Conservation (phyloP, 1,140 invertebrate species). For the Laupala kohalensis region DNA sequence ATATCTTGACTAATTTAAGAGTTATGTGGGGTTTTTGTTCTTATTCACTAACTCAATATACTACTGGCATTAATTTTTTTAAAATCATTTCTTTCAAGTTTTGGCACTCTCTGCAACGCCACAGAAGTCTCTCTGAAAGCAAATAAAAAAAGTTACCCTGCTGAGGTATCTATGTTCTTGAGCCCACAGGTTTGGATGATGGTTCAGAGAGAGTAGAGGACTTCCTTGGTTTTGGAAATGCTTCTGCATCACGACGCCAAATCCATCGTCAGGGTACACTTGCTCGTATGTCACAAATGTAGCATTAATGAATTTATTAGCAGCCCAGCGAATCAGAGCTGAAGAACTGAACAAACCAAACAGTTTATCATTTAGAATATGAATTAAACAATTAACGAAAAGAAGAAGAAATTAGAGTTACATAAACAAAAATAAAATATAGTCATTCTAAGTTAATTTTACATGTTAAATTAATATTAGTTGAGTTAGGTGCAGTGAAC, state of each 20-base stretch:
- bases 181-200: constrained; percentile 25
- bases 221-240: constrained; percentile 35
- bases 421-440: neutral
- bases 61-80: no score
- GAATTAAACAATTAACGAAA: constrained; percentile 8
- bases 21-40: no score
- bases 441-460: constrained; percentile 13
- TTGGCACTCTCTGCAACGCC: no score
- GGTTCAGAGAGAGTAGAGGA: constrained; percentile 30
- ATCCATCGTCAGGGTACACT: constrained; percentile 33
- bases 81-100: no score
- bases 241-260: constrained; percentile 33
- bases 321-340: constrained; percentile 30
- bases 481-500: neutral
- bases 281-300: constrained; percentile 37
- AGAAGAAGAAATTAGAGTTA: neutral
- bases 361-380: no score
- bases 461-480: constrained; percentile 3
- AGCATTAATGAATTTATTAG: constrained; percentile 27
- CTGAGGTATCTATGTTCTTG: constrained; percentile 29
- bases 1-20: no score
- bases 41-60: no score
- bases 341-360: constrained; percentile 27
- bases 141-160: constrained; percentile 22
- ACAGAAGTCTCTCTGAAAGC: no score